A percentile compares a stretch with the other conserved stretches of the same genome.
Evolutionary conservation across 2,797 vertebrate species (phyloP).

Genomic region (Diplodus sargus): DNA sequence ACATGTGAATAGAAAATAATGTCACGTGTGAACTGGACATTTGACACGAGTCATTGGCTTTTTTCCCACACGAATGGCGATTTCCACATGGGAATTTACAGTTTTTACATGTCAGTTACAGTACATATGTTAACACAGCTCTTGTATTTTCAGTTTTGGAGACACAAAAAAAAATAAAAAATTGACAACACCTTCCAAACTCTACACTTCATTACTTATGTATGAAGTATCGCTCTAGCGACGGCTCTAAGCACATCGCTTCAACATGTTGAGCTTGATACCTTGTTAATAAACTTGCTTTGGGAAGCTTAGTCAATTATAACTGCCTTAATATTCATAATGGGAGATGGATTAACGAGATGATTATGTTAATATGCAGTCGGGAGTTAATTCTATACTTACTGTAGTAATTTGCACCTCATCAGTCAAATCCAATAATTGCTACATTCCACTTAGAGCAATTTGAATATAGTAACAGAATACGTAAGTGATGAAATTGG

Average conservation of each 20-base stretch:
- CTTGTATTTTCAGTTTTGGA: neutral
- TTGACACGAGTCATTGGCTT: too few relatives aligned
- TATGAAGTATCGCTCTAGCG: neutral
- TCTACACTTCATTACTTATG: neutral
- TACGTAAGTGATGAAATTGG: neutral
- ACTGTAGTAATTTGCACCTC: neutral
- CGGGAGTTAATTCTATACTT: neutral
- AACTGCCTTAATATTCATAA: neutral
- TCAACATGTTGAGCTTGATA: neutral
- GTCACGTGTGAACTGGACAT: too few relatives aligned
- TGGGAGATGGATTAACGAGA: neutral
- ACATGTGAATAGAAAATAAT: too few relatives aligned
- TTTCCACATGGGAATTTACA: too few relatives aligned
- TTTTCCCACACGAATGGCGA: too few relatives aligned
- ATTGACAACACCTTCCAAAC: too few relatives aligned
- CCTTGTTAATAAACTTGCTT: neutral
- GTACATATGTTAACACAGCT: neutral
- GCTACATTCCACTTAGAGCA: neutral
- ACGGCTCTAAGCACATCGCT: neutral
- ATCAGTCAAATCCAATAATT: neutral
- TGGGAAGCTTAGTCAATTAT: neutral
- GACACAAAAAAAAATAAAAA: neutral
- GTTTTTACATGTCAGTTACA: too few relatives aligned
- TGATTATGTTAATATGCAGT: neutral
- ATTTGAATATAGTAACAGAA: constrained; percentile 1